Evolutionary conservation across 2,113 vertebrate genomes (phyloP).

Genomic region (Tachysurus fulvidraco): DNA sequence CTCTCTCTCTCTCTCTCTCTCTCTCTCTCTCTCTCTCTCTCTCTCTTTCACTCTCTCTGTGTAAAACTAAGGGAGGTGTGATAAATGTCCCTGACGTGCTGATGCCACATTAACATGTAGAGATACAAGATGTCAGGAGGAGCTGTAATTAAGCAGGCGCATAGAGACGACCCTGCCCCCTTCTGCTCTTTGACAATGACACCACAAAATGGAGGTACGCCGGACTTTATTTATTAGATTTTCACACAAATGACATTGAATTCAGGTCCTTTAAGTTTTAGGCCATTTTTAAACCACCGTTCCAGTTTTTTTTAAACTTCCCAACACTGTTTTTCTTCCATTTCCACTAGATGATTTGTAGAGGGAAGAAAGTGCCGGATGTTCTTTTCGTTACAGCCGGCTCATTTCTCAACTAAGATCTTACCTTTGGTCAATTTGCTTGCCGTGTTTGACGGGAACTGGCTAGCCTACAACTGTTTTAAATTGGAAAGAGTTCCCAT

Average conservation of each 20-base stretch:
- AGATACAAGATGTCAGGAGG: conserved; percentile 62
- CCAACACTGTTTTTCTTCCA: not conserved
- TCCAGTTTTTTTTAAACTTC: not conserved
- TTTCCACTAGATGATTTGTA: conserved; percentile 23
- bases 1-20: too few species aligned
- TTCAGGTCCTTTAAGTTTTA: not conserved
- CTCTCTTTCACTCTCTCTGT: conserved; percentile 35
- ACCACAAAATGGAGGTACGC: conserved; percentile 40
- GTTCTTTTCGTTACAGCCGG: not conserved
- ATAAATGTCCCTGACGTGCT: conserved; percentile 70
- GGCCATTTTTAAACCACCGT: not conserved
- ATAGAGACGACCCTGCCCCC: conserved; percentile 32
- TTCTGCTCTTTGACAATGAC: conserved; percentile 2
- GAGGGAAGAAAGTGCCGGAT: not conserved
- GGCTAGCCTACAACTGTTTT: conserved; percentile 34
- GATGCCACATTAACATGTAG: conserved; percentile 60
- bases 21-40: too few species aligned
- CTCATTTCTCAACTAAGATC: conserved; percentile 21
- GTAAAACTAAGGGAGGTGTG: conserved; percentile 62
- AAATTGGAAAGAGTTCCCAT: conserved; percentile 23
- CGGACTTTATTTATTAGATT: conserved; percentile 12
- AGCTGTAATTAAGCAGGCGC: conserved; percentile 60
- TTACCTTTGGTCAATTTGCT: conserved; percentile 22
- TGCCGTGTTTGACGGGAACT: not conserved
- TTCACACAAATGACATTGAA: conserved; percentile 9